Percentiles rank a stretch among this genome's conserved stretches.
Conservation (phyloP, 2,888 invertebrate genomes). For the Neoascia interrupta region DNA sequence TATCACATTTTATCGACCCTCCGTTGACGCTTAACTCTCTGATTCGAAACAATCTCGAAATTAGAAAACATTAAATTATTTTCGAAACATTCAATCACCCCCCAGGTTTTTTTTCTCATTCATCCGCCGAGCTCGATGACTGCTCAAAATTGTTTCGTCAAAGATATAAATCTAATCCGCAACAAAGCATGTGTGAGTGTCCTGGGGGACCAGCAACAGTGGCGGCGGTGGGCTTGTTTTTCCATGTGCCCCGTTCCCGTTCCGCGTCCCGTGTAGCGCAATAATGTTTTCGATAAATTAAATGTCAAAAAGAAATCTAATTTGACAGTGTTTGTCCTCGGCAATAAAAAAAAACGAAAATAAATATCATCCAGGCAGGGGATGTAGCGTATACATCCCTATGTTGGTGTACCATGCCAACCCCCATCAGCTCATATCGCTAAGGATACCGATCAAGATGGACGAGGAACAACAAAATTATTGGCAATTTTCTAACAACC, state of each 20-base stretch:
- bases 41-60: slow-evolving; percentile 26
- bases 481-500: slow-evolving; percentile 56
- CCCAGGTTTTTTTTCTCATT: background rate
- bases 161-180: slow-evolving; percentile 20
- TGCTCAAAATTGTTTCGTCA: slow-evolving; percentile 41
- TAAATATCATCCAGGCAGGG: slow-evolving; percentile 4
- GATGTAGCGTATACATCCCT: background rate
- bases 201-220: slow-evolving; percentile 29
- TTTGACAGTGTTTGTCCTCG: slow-evolving; percentile 56
- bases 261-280: background rate
- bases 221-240: too few relatives aligned
- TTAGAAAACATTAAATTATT: slow-evolving; percentile 64
- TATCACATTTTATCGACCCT: slow-evolving; percentile 34
- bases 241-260: too few relatives aligned
- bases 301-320: slow-evolving; percentile 67
- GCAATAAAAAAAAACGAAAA: slow-evolving; percentile 31
- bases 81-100: slow-evolving; percentile 58
- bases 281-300: slow-evolving; percentile 62
- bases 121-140: slow-evolving; percentile 23
- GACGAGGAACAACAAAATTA: slow-evolving; percentile 42
- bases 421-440: slow-evolving; percentile 1
- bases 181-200: slow-evolving; percentile 13
- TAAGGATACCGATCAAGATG: slow-evolving; percentile 33
- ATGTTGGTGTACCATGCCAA: background rate
- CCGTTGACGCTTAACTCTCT: background rate